Base-by-base conservation (phyloP, 2,888 invertebrate genomes). In the Bursaphelenchus okinawaensis region DNA sequence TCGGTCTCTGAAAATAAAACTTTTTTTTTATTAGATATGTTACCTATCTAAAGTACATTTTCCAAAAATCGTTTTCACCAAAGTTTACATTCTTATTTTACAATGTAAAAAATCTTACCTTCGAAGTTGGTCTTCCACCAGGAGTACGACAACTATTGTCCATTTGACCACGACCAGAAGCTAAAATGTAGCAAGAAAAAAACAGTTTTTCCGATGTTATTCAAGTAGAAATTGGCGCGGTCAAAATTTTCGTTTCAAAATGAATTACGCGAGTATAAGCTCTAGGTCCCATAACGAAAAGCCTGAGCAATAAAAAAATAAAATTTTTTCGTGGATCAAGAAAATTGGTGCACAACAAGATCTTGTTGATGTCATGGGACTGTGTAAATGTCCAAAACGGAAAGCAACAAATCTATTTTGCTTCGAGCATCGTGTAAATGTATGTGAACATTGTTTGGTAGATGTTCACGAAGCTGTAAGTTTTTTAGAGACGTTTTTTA, bases 381-480 rank as follows among this genome's bases (percentile, higher is more conserved):
- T 98, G 70, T 98, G 98, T 86, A 96, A 96, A 85, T 98, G 98
- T 86, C 93, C 95, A 22, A 94, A 95, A 85, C 88, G 92, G 78
- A 90, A 90, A 85, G 93, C 96, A 70, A 96, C 96, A 65, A 96
- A 93, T 86, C 91, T 95, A 83, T 98, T 96, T 87, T 98, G 98
- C 86, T 98, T 94, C 85, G 95, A 96, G 84, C 96, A 98, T 85
- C 87, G 94, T 80, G 95, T 96, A 28, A 98, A 96, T 88, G 98
- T 98, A 82, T 98, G 96, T 85, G 95, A 98, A 86, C 89, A 92
- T 86, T 98, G 98, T 86, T 90, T 98, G 89, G 92, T 95, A 70
- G 92, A 68, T 27, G 9, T 57, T 7, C 63, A 63, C 27, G 69
- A 69, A 59, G 59, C 69, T 23, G 69, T 75, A 55, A 51, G 51